Conservation (phyloP, 2,113 vertebrate genomes). For the Channa argus region DNA sequence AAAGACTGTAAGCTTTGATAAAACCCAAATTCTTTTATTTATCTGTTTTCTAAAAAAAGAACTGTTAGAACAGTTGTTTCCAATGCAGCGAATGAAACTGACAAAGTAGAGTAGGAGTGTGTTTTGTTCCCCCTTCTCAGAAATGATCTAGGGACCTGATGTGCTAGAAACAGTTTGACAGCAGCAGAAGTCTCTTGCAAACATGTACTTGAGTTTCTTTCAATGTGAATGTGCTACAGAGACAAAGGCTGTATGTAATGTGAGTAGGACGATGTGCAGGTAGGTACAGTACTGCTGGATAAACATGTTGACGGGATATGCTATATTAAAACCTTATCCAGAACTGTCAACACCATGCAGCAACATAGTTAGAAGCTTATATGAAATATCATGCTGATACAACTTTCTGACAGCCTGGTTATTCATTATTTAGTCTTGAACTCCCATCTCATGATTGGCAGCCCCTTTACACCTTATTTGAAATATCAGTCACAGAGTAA, state of each 20-base stretch:
- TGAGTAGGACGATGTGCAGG: constrained; percentile 23
- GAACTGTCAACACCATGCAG: background rate
- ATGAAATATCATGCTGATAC: background rate
- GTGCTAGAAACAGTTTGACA: constrained; percentile 35
- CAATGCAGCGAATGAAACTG: background rate
- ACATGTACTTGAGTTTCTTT: constrained; percentile 23
- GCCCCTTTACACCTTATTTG: background rate
- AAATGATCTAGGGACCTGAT: constrained; percentile 35
- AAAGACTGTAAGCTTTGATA: background rate
- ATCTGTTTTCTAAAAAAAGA: constrained; percentile 17
- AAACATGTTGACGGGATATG: constrained; percentile 26
- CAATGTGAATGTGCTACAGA: background rate
- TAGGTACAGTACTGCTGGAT: constrained; percentile 6
- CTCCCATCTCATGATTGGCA: background rate
- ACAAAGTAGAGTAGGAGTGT: constrained; percentile 3
- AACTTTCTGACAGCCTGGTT: background rate
- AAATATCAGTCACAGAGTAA: background rate
- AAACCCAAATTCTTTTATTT: constrained; percentile 7
- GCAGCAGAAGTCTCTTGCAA: constrained; percentile 9
- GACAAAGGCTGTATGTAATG: constrained; percentile 10
- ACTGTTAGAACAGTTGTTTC: background rate
- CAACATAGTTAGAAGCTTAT: background rate
- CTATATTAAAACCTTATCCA: constrained; percentile 24
- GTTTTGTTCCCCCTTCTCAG: background rate
- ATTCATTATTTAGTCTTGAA: background rate